Conservation (phyloP, 2,888 invertebrate species). For the Melieria crassipennis region DNA sequence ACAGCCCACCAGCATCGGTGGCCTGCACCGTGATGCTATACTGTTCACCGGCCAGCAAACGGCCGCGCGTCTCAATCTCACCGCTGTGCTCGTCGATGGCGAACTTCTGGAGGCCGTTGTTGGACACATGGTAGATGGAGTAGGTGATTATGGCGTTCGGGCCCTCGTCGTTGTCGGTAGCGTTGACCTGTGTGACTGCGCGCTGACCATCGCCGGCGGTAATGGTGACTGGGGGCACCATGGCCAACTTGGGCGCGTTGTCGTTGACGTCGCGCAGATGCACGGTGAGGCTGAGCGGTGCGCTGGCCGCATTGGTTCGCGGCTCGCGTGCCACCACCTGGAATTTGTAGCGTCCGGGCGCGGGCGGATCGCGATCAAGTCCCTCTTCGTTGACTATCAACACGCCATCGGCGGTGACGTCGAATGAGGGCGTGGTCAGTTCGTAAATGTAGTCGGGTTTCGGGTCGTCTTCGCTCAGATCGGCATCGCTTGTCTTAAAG, state of each 20-base stretch:
- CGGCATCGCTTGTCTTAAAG: constrained; percentile 83
- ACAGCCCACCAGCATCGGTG: constrained; percentile 81
- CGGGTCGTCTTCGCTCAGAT: constrained; percentile 84
- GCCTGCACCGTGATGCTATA: constrained; percentile 89
- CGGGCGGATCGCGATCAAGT: constrained; percentile 87
- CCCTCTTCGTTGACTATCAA: constrained; percentile 84
- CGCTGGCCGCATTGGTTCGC: constrained; percentile 80
- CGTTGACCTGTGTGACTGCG: constrained; percentile 76
- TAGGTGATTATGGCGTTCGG: constrained; percentile 84
- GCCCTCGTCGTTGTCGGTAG: constrained; percentile 86
- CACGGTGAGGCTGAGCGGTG: constrained; percentile 82
- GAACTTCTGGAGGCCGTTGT: constrained; percentile 88
- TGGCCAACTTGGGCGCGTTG: constrained; percentile 83
- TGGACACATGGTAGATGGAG: constrained; percentile 89
- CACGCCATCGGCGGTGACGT: constrained; percentile 77
- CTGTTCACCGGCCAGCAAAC: constrained; percentile 85
- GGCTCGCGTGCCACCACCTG: constrained; percentile 89
- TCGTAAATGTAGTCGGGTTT: constrained; percentile 84
- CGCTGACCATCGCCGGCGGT: constrained; percentile 80
- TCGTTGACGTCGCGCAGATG: constrained; percentile 85
- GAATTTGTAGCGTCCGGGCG: constrained; percentile 83
- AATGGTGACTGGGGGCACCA: constrained; percentile 81
- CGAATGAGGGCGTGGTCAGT: constrained; percentile 84
- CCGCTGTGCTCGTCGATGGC: constrained; percentile 83
- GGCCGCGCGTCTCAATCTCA: constrained; percentile 80